Evolutionary conservation across 2,888 invertebrate species (phyloP).

Genomic region (Megaustenia siamemsis): DNA sequence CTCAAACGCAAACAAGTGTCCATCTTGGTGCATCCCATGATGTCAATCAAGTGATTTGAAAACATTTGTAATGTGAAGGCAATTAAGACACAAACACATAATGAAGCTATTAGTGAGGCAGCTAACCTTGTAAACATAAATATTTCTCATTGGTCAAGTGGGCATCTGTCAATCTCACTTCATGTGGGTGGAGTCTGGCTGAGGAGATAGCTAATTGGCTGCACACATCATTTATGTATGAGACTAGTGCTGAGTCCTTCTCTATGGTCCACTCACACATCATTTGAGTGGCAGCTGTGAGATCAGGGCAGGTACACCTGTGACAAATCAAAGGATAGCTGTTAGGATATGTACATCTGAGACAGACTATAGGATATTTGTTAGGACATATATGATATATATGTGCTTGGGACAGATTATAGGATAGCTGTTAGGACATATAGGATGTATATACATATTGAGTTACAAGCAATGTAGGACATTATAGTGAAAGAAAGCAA

Average conservation of each 20-base stretch:
- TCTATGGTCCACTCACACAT: constrained; percentile 76
- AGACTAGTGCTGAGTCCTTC: constrained; percentile 75
- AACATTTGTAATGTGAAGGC: no score
- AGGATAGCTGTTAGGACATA: not conserved
- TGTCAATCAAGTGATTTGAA: no score
- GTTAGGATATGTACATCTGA: not conserved
- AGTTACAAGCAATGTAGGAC: no score
- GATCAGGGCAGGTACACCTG: constrained; percentile 77
- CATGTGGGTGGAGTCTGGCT: constrained; percentile 77
- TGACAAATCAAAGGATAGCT: not conserved
- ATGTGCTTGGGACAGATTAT: no score
- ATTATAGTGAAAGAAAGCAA: no score
- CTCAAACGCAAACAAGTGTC: no score
- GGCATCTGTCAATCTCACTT: constrained; percentile 72
- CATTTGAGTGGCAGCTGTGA: constrained; percentile 76
- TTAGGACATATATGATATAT: not conserved
- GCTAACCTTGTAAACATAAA: constrained; percentile 73
- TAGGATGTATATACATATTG: not conserved
- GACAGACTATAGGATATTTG: not conserved
- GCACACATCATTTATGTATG: constrained; percentile 74
- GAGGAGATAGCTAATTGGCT: constrained; percentile 74
- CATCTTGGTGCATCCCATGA: no score
- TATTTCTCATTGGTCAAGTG: constrained; percentile 71
- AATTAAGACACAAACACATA: no score
- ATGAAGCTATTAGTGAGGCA: no score